Percentiles rank a stretch among this genome's conserved stretches.
Conservation (phyloP, 2,888 invertebrate species). For the Orthosia gracilis region DNA sequence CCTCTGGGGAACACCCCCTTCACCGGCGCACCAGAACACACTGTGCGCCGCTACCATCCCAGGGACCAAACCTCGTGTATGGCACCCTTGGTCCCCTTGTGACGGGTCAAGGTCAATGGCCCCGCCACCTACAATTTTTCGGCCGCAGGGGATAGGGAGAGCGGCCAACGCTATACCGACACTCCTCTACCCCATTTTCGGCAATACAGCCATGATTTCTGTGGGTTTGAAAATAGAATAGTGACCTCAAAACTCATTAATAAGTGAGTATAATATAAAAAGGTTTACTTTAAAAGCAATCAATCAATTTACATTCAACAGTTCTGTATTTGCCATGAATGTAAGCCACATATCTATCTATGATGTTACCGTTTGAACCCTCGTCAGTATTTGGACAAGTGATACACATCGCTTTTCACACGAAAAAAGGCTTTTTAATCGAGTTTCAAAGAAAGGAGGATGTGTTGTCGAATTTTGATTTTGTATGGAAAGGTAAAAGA, state of each 20-base stretch:
- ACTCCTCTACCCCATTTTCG: too few relatives aligned
- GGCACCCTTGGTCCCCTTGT: too few relatives aligned
- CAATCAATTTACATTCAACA: conserved; percentile 26
- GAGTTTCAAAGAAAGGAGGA: not conserved
- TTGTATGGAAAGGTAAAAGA: too few relatives aligned
- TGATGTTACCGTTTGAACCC: conserved; percentile 27
- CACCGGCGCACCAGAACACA: too few relatives aligned
- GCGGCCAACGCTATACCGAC: too few relatives aligned
- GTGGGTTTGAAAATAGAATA: not conserved
- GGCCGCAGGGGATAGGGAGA: too few relatives aligned
- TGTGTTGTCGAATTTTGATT: too few relatives aligned
- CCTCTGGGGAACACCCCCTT: too few relatives aligned
- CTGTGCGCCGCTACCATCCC: too few relatives aligned
- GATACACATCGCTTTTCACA: conserved; percentile 10
- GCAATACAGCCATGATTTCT: not conserved
- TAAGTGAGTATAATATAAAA: conserved; percentile 2
- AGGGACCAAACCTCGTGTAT: too few relatives aligned
- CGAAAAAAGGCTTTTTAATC: not conserved
- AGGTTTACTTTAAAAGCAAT: conserved; percentile 21
- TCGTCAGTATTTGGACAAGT: conserved; percentile 30
- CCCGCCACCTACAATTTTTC: too few relatives aligned
- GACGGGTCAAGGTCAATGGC: too few relatives aligned
- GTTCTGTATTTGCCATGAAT: not conserved
- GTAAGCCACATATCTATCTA: not conserved
- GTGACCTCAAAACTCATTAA: not conserved